phyloP scores from a whole-genome alignment of 1,140 invertebrate genomes.

The Drosophila suzukii region DNA sequence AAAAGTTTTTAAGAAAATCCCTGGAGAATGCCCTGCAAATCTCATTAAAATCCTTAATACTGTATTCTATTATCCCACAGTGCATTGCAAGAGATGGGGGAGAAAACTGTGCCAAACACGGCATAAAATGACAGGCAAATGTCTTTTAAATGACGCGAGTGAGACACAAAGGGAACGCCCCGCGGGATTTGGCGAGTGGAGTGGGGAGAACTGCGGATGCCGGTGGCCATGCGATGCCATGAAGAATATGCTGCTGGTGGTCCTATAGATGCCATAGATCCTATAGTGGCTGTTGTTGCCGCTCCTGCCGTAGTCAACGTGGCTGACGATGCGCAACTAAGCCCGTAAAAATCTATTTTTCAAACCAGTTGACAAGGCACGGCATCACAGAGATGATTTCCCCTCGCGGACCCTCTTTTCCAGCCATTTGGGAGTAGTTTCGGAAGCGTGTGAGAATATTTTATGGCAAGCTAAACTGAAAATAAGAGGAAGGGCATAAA shows the following conservation, averaged over 20 bases:
- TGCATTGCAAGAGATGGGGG: constrained; percentile 29
- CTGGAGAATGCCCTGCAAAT: no score
- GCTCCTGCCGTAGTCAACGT: constrained; percentile 42
- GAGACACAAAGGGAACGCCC: constrained; percentile 79
- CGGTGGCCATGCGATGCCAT: constrained; percentile 37
- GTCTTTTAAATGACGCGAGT: constrained; percentile 82
- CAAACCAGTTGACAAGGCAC: constrained; percentile 79
- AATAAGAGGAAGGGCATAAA: constrained; percentile 20
- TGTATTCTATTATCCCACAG: constrained; percentile 1
- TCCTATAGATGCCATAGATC: constrained; percentile 45
- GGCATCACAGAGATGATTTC: constrained; percentile 38
- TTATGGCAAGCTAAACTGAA: constrained; percentile 44
- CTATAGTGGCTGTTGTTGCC: constrained; percentile 14
- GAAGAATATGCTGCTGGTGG: constrained; percentile 45
- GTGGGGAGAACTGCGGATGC: constrained; percentile 25
- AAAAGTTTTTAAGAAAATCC: no score
- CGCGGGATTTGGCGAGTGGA: constrained; percentile 66
- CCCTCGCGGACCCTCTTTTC: constrained; percentile 24
- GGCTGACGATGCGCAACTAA: constrained; percentile 81
- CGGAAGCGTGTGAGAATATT: constrained; percentile 52
- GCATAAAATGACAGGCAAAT: constrained; percentile 83
- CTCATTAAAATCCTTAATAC: not conserved
- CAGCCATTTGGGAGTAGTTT: constrained; percentile 48
- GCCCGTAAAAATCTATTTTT: constrained; percentile 83
- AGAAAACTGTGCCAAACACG: constrained; percentile 80